Conservation (phyloP, 2,113 vertebrate species). For the Petroica traversi region DNA sequence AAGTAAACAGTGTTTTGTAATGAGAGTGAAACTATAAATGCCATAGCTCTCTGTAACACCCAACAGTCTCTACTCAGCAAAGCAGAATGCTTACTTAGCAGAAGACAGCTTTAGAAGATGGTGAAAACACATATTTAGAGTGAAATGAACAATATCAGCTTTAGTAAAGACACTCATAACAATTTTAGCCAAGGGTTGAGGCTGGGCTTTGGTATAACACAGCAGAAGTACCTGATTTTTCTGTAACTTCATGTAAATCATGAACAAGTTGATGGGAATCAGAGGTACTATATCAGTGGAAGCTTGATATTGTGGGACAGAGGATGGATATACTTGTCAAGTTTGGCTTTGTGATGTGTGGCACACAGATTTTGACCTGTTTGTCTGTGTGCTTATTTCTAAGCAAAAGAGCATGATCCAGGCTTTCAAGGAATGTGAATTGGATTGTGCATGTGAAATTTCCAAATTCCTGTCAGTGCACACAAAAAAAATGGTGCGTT, state of each 20-base stretch:
- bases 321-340: background rate
- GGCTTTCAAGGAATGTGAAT: background rate
- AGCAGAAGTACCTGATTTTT: background rate
- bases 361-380: background rate
- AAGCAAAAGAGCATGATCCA: background rate
- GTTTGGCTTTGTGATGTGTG: background rate
- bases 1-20: conserved; percentile 30
- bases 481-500: background rate
- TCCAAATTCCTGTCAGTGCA: background rate
- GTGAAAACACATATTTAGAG: background rate
- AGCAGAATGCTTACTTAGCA: conserved; percentile 14
- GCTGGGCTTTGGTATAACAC: background rate
- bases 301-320: background rate
- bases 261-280: background rate
- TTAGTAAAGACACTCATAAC: background rate
- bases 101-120: background rate
- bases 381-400: background rate
- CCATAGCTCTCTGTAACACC: background rate
- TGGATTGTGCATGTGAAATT: background rate
- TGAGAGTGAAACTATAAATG: background rate
- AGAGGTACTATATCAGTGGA: background rate
- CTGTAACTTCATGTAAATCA: background rate
- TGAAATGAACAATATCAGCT: background rate
- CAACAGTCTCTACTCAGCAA: conserved; percentile 15
- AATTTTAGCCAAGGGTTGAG: background rate